Evolutionary conservation across 2,888 invertebrate genomes (phyloP).

Genomic region (Criorhina ranunculi): DNA sequence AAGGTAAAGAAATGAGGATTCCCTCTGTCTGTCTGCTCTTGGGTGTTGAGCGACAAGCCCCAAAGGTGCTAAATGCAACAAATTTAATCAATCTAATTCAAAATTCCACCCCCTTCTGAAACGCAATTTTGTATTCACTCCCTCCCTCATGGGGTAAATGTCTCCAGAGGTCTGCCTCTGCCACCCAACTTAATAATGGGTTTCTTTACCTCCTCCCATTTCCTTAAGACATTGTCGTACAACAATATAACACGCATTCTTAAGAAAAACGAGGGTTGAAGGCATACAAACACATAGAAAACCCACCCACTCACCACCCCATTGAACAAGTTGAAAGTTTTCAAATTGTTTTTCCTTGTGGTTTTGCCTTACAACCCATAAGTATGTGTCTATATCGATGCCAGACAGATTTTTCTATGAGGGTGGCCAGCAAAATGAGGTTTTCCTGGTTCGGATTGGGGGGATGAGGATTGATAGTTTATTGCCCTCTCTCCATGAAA

Average conservation of each 20-base stretch:
- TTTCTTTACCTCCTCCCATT: constrained; percentile 37
- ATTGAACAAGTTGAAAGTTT: constrained; percentile 61
- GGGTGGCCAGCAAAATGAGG: constrained; percentile 59
- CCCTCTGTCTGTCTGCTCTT: constrained; percentile 7
- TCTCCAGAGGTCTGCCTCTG: constrained; percentile 33
- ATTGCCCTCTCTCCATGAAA: constrained; percentile 72
- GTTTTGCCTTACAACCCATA: constrained; percentile 66
- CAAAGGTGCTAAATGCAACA: constrained; percentile 57
- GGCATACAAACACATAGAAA: constrained; percentile 26
- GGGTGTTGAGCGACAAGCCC: constrained; percentile 57
- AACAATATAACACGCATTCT: constrained; percentile 58
- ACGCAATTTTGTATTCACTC: constrained; percentile 45
- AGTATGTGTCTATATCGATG: constrained; percentile 60
- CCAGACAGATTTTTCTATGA: constrained; percentile 70
- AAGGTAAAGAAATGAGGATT: constrained; percentile 14
- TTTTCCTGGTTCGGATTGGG: constrained; percentile 58
- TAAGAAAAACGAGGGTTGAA: constrained; percentile 18
- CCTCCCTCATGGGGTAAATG: constrained; percentile 11
- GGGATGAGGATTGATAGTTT: constrained; percentile 69
- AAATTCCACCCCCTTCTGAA: constrained; percentile 20
- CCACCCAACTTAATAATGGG: constrained; percentile 32
- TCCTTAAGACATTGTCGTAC: constrained; percentile 10
- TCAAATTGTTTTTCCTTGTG: constrained; percentile 68
- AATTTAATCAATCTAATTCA: constrained; percentile 74
- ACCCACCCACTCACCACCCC: constrained; percentile 17